Evolutionary conservation across 2,888 invertebrate species (phyloP).

Genomic region (Rhorus exstirpatorius): DNA sequence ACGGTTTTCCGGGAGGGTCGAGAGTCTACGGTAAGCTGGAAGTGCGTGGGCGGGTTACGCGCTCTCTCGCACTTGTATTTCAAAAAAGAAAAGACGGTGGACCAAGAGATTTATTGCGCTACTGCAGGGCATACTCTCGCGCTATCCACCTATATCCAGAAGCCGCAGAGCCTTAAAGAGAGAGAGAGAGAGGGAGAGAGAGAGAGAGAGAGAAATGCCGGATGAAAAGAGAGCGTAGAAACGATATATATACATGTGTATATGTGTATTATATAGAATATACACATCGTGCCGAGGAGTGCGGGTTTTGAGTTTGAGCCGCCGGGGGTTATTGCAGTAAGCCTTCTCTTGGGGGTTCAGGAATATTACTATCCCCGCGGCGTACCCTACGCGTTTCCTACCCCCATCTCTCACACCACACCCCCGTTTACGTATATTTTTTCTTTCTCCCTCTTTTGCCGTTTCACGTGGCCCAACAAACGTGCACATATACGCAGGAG

Average conservation of each 20-base stretch:
- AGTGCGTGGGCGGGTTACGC: conserved; percentile 66
- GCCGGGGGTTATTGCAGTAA: conserved; percentile 85
- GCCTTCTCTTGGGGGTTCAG: conserved; percentile 86
- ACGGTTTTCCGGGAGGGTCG: conserved; percentile 43
- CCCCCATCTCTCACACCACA: conserved; percentile 68
- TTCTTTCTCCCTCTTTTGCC: conserved; percentile 70
- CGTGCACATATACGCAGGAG: conserved; percentile 28
- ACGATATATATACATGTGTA: conserved; percentile 17
- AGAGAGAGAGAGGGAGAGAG: no score
- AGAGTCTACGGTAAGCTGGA: conserved; percentile 48
- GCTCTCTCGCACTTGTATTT: conserved; percentile 65
- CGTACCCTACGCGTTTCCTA: conserved; percentile 76
- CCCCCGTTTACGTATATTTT: conserved; percentile 71
- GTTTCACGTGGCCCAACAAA: conserved; percentile 51
- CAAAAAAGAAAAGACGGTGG: conserved; percentile 64
- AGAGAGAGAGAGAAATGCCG: no score
- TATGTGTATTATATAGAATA: conserved; percentile 57
- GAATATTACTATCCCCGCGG: conserved; percentile 83
- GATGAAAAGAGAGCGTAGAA: conserved; percentile 51
- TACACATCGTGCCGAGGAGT: conserved; percentile 73
- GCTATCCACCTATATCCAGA: conserved; percentile 55
- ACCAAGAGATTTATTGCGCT: conserved; percentile 70
- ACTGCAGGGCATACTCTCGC: conserved; percentile 59
- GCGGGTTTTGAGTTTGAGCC: conserved; percentile 83
- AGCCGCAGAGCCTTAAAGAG: conserved; percentile 66